These are phyloP conservation scores for Callorhinus ursinus DNA, from an alignment of 2,113 vertebrate species.

Conservation along the genomic window DNA sequence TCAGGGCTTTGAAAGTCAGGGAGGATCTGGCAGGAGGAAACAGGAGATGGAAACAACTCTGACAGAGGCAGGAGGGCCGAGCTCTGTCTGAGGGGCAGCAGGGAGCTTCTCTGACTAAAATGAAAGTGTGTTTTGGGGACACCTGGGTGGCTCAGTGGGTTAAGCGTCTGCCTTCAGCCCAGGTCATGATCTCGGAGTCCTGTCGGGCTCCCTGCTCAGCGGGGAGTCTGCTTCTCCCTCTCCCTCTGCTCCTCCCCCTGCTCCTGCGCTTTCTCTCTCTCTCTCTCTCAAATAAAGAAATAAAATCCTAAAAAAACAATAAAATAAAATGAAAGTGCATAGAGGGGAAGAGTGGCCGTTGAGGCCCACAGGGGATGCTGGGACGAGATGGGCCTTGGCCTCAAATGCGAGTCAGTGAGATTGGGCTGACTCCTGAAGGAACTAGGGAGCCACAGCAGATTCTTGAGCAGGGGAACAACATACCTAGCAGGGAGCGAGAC, in stretches of 20 bases:
- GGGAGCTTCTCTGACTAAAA: not conserved
- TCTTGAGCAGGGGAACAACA: not conserved
- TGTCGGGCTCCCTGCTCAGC: no score
- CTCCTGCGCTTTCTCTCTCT: no score
- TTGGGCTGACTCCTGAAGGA: not conserved
- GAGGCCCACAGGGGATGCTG: not conserved
- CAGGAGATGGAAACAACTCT: not conserved
- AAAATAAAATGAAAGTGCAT: not conserved
- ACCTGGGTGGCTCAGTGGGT: no score
- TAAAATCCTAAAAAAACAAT: no score
- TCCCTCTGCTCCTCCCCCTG: no score
- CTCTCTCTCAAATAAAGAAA: no score
- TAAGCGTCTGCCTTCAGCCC: no score
- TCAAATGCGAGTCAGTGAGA: not conserved
- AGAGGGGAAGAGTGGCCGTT: not conserved
- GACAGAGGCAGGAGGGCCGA: not conserved
- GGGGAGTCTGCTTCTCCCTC: no score
- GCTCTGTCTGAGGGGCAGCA: not conserved
- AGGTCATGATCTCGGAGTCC: no score
- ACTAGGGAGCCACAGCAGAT: not conserved
- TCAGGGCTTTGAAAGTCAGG: not conserved
- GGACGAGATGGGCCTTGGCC: not conserved
- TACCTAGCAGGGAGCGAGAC: not conserved
- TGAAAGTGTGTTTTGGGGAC: not conserved
- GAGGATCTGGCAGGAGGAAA: not conserved